phyloP scores from a whole-genome alignment of 2,113 vertebrate genomes.

The Hylia prasina region DNA sequence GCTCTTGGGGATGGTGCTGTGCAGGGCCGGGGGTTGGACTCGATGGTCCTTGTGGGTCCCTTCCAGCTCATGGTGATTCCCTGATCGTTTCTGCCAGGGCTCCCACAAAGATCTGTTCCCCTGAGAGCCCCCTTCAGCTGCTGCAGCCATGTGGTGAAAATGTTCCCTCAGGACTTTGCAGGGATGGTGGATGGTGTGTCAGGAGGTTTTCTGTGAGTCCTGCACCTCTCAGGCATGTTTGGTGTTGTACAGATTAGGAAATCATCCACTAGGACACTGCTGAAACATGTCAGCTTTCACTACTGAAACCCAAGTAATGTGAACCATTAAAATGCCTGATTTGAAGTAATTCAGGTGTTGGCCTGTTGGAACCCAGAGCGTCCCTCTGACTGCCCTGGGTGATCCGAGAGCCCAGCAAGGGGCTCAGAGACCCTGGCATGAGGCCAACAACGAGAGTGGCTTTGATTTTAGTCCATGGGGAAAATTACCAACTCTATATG shows the following conservation, averaged over 20 bases:
- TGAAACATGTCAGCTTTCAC: neutral
- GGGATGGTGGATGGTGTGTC: fast-evolving
- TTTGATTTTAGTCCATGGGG: too few species aligned
- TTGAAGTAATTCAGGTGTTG: neutral
- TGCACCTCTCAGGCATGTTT: neutral
- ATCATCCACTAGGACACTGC: too few species aligned
- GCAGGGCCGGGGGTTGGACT: fast-evolving
- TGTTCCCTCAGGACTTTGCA: neutral
- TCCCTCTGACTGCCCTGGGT: too few species aligned
- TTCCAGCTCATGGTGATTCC: too few species aligned
- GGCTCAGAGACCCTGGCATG: too few species aligned
- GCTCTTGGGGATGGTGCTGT: too few species aligned
- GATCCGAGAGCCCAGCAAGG: too few species aligned
- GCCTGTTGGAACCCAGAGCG: too few species aligned
- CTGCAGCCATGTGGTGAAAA: neutral
- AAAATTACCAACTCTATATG: too few species aligned
- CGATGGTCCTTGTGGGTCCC: neutral
- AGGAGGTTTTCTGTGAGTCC: neutral
- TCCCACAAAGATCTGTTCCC: fast-evolving
- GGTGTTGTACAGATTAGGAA: too few species aligned
- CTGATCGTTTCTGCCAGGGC: neutral
- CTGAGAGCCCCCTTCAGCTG: fast-evolving
- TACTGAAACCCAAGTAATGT: neutral
- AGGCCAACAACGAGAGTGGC: too few species aligned
- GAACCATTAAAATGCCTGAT: neutral